Base-by-base conservation (phyloP, 2,113 vertebrate species). In the Riparia riparia region DNA sequence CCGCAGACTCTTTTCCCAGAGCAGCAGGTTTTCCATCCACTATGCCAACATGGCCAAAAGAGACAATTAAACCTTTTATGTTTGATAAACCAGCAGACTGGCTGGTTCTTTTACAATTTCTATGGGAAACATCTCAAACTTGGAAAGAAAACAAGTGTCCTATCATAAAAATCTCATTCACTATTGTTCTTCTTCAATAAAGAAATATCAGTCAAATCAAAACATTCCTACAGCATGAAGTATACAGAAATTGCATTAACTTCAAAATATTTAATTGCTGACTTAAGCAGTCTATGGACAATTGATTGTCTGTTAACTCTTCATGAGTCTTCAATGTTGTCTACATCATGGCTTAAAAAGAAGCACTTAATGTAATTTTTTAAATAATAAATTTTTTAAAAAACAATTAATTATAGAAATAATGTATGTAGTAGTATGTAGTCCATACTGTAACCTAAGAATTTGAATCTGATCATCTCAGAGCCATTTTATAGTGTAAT, bases 141-240 rank as follows among this genome's bases (percentile, higher is more conserved):
- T 83, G 56, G 73, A 90, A 86, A 71, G 60, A 85, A 94, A 95
- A 74, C 25, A 76, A 87, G 73, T 26, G 6, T 88, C 31, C 39
- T 29, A 60, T 95, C 60, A 74, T 90, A 91, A 92, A 92, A 89
- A 78, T 56, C 58, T 63, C 49, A 94, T 95, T 92, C 80, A 93
- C 56, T 79, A 87, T 82, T 88, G 70, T 91, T 95, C 25, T 81
- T 70, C 69, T 87, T 50, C 70, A 74, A 76, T 60, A 94, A 79
- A 6, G 4, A 92, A 94, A 87, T 81, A 78, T 79, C 85, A 89
- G 92, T 89, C 14, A 88, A 95, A 93, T 53, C 2, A 86, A 91
- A 95, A 63, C 39, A 91, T 92, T 94, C 87, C 49, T 89, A 51
- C 26, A 57, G 5, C 70, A 86, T 83, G 64, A 94, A 74, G 58